Evolutionary conservation across 1,140 invertebrate genomes (phyloP).

Genomic region (Anadara kagoshimensis): DNA sequence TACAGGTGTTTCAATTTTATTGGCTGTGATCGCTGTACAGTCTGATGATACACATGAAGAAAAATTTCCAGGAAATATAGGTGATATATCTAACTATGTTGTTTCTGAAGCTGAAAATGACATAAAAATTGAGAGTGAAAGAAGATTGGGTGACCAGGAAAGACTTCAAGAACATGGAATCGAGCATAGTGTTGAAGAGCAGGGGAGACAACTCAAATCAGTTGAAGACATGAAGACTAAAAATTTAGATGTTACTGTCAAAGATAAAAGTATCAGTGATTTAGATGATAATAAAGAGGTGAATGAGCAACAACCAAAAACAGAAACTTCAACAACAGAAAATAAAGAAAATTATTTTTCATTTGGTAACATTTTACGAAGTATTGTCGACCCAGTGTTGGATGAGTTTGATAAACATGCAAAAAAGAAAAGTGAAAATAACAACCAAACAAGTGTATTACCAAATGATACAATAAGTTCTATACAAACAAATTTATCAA

Average conservation of each 20-base stretch:
- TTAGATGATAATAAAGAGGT: neutral
- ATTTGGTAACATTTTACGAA: slow-evolving; percentile 52
- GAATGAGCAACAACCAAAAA: neutral
- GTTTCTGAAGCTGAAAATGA: slow-evolving; percentile 2
- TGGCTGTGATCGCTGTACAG: no score
- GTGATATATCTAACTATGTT: slow-evolving; percentile 1
- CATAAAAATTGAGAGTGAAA: neutral
- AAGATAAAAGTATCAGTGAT: no score
- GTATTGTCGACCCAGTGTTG: slow-evolving; percentile 55
- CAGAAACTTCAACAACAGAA: neutral
- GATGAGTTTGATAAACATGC: slow-evolving; percentile 40
- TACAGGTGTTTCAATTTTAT: no score
- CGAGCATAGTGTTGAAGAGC: no score
- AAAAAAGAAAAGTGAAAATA: slow-evolving; percentile 26
- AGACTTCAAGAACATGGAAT: no score
- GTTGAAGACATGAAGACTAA: no score
- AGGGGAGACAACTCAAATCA: no score
- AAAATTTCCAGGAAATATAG: slow-evolving; percentile 10
- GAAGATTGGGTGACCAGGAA: no score
- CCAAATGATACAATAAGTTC: neutral
- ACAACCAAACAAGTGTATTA: neutral
- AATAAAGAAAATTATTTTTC: slow-evolving; percentile 38
- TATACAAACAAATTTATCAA: neutral
- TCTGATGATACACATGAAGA: slow-evolving; percentile 13
- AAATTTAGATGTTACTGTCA: no score